These are phyloP conservation scores for Phyllostomus hastatus DNA, from an alignment of 2,113 vertebrate species.

Conservation along the genomic window DNA sequence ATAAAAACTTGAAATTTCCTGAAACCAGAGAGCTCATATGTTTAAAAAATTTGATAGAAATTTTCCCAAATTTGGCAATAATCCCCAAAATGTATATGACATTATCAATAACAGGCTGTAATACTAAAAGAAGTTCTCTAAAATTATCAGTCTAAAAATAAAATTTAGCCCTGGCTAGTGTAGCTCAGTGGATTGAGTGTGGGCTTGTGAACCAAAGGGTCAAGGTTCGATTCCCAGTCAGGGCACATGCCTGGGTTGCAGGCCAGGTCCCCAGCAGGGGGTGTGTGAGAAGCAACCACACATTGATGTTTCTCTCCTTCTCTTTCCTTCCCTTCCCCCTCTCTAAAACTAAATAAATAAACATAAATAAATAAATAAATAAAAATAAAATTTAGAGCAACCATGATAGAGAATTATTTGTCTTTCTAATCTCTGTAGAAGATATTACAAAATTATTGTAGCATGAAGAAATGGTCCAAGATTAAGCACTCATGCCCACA, in stretches of 20 bases:
- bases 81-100: background rate
- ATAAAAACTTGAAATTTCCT: background rate
- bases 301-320: no score
- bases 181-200: no score
- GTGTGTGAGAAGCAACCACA: no score
- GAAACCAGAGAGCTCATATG: background rate
- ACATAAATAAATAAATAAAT: background rate
- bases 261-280: no score
- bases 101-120: background rate
- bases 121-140: background rate
- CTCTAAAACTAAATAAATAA: no score
- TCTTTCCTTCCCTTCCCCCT: no score
- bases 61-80: background rate
- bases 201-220: no score
- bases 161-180: background rate
- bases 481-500: background rate
- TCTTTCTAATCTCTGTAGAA: background rate
- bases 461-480: background rate
- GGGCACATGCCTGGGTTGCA: no score
- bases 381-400: background rate
- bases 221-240: no score
- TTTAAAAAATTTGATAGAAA: background rate
- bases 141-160: background rate
- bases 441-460: background rate
- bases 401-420: background rate